Base-by-base conservation (phyloP, 92 coral and sea anemone species). In the Pocillopora meandrina region DNA sequence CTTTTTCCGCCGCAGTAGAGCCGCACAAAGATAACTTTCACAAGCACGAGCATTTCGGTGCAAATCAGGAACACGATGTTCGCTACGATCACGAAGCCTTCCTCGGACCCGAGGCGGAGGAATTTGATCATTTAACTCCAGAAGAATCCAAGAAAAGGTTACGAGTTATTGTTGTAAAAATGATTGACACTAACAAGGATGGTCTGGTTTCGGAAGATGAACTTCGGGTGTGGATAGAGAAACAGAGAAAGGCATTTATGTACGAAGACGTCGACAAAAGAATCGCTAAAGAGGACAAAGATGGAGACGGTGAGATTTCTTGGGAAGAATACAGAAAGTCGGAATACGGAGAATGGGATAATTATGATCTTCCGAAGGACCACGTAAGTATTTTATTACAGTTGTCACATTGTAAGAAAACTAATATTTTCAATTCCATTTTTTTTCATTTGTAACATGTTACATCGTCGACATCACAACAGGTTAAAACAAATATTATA, bases 11-110 rank as follows among this genome's bases (percentile, higher is more conserved):
- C 21, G 61, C 61, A 21, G 95, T 92, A 5, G 91, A 90, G 57
- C 99, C 95, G 12, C 95, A 95, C 65, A 74, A 83, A 58, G 99
- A 97, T 76, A 90, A 97, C 13, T 90, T 97, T 59, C 95, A 96
- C 52, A 86, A 95, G 60, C 99, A 97, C 88, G 92, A 93, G 10
- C 99, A 97, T 63, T 92, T 68, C 78, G 95, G 78, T 65, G 85
- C 92, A 49, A 79, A 92, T 19, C 90, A 87, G 12, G 78, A 83
- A 55, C 99, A 97, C 80, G 96, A 97, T 58, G 85, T 74, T 10
- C 87, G 95, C 21, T 97, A 87, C 73, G 99, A 97, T 61, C 99
- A 97, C 58, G 99, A 97, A 77, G 99, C 98, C 2, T 97, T 97
- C 74, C 92, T 97, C 1, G 99, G 99, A 11, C 99, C 99, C 0